Conservation (phyloP, 2,797 vertebrate genomes). For the Melopsittacus undulatus region DNA sequence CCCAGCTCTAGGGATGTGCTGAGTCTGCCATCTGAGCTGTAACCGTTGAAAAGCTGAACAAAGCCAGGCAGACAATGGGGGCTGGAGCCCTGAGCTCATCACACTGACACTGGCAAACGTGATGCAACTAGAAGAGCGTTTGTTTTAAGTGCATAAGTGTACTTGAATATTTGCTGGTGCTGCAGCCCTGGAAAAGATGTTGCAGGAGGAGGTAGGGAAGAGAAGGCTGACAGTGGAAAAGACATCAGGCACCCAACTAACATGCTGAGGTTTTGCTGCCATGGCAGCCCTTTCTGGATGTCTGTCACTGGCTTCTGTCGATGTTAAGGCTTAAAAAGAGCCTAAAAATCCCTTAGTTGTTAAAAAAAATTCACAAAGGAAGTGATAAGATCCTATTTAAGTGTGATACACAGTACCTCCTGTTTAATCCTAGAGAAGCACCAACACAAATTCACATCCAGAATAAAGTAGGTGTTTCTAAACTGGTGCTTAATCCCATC, state of each 20-base stretch:
- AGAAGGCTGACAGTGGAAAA: not conserved
- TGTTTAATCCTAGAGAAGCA: not conserved
- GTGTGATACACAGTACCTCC: not conserved
- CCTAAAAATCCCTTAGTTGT: not conserved
- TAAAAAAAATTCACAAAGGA: not conserved
- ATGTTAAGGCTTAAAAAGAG: not conserved
- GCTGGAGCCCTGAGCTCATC: constrained; percentile 32
- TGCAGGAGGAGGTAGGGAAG: not conserved
- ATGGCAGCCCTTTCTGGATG: not conserved
- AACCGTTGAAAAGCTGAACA: not conserved
- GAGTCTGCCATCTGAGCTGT: not conserved
- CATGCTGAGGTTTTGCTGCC: not conserved
- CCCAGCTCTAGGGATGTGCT: not conserved
- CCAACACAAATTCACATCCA: not conserved
- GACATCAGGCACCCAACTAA: not conserved
- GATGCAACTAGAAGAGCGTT: not conserved
- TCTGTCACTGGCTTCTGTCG: not conserved
- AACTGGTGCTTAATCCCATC: not conserved
- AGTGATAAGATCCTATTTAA: not conserved
- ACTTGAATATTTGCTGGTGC: not conserved
- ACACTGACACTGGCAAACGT: not conserved
- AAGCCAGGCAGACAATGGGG: not conserved
- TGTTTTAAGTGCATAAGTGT: not conserved
- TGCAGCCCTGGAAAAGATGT: not conserved
- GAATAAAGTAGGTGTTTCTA: not conserved